Evolutionary conservation across 1,140 invertebrate genomes (phyloP), one percentile per base, ranked within the genome.

Genomic region (Plodia interpunctella): DNA sequence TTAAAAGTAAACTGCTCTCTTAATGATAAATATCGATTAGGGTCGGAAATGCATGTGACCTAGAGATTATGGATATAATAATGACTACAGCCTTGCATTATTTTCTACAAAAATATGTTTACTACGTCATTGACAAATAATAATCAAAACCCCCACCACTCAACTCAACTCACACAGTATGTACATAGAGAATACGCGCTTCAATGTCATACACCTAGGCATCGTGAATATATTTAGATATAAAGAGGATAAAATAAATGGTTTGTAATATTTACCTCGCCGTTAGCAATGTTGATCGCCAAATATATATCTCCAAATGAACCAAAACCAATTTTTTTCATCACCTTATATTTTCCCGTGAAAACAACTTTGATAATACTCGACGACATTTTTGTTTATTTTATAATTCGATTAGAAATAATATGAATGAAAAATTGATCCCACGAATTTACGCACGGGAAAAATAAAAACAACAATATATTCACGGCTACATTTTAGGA

Each of bases 231-330:
- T 10, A 32, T 5, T 32, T 30, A 15, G 15, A 15, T 44, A 15
- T 15, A 1, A 15, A 1, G 9, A 44, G 6, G 15, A n/a, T 15
- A 44, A n/a, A 15, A 44, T 44, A 44, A 17, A 44, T 1, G 15
- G 2, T 44, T 44, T 44, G n/a, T 13, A 21, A 13, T 28, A 21
- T 10, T 73, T 78, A 96, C 95, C 94, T 99, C 98, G 88, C 98
- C 98, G 94, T 97, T 98, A 76, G 94, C 93, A 78, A 98, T 94
- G 92, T 98, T 99, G 88, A 99, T 98, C 70, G 96, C 97, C 74
- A 99, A 92, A 91, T 98, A 99, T 83, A 99, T 99, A 90, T 99
- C 98, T 83, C 98, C 98, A 90, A 99, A 99, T 5, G 98, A 99
- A 66, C 98, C 98, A 83, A 96, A 97, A 83, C 90, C 98, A 82